Base-by-base conservation (phyloP, 2,888 invertebrate genomes). In the Agriopis marginaria region DNA sequence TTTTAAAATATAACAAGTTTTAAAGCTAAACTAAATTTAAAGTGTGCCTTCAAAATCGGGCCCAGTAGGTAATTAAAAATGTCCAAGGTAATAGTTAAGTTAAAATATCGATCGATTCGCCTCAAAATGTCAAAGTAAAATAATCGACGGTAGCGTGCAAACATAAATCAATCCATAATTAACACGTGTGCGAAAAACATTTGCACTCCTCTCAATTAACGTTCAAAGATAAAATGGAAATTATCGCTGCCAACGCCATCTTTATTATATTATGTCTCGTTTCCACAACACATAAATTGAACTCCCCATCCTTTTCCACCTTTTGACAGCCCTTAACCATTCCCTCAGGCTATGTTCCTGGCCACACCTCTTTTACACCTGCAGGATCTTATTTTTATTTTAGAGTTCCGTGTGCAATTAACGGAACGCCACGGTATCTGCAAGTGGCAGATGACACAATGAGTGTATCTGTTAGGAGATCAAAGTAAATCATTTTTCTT, bases 151-250 rank as follows among this genome's bases (percentile, higher is more conserved):
- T 87, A 88, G 89, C 89, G 70, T 56, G 77, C 69, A 71, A 73
- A 79, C 89, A 91, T 92, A 88, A 86, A 93, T 93, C 93, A 92
- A 83, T 77, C 73, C 71, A 79, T 92, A 92, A 92, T 92, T 90
- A 92, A 89, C 84, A 76, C 79, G 78, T 78, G 79, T 79, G 81
- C 81, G 79, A 82, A 83, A 86, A 83, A 82, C 82, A 86, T 88
- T 88, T 86, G 83, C 87, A 86, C 85, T 85, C 85, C 85, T 85
- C 86, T 85, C 89, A 92, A 91, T 91, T 92, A 91, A 89, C 80
- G 77, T 72, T 76, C 83, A 82, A 82, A 86, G 90, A 91, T 90
- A 86, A 88, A 80, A 89, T 88, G 89, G 82, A 85, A 90, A 88
- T 90, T 85, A 83, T 80, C 74, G 75, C 81, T 75, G 76, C 75